Evolutionary conservation across 2,888 invertebrate genomes (phyloP), one percentile per base, ranked within the genome.

Genomic region (Seira ritae): DNA sequence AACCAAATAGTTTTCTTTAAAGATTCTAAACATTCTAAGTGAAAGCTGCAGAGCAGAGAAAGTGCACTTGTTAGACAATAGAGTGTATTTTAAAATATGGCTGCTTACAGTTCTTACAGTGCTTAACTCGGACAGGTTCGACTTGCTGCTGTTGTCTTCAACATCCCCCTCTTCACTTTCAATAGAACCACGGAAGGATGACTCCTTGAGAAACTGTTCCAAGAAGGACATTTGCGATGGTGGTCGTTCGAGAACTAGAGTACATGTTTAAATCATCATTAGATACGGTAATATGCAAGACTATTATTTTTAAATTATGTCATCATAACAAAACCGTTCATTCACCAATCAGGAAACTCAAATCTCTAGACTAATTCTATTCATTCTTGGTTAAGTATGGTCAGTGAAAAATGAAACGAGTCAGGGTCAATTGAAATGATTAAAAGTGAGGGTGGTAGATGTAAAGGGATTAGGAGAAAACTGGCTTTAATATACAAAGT

Each of bases 171-270:
- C 94, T 90, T 94, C 94, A 88, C 94, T 94, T 90, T 94, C 94
- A 77, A 94, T 92, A 60, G 94, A 94, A 77, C 92, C 90, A 86
- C 85, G 89, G 80, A 89, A 89, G 17, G 91, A 90, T 31, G 91
- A 91, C 87, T 97, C 97, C 90, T 96, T 96, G 89, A 97, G 92
- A 91, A 97, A 97, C 90, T 96, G 96, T 90, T 97, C 97, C 90
- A 96, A 91, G 91, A 96, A 96, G 87, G 97, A 97, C 94, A 96
- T 95, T 91, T 97, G 97, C 42, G 97, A 97, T 50, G 96, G 94
- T 72, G 97, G 96, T 88, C 97, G 94, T 90, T 97, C 97, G 92
- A 96, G 91, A 92, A 96, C 96, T 97, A 93, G 87, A 92, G 92
- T 89, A 88, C 80, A 85, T 80, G 82, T 84, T 87, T 42, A 0